Conservation (phyloP, 2,113 vertebrate species). For the Coryphaenoides rupestris region DNA sequence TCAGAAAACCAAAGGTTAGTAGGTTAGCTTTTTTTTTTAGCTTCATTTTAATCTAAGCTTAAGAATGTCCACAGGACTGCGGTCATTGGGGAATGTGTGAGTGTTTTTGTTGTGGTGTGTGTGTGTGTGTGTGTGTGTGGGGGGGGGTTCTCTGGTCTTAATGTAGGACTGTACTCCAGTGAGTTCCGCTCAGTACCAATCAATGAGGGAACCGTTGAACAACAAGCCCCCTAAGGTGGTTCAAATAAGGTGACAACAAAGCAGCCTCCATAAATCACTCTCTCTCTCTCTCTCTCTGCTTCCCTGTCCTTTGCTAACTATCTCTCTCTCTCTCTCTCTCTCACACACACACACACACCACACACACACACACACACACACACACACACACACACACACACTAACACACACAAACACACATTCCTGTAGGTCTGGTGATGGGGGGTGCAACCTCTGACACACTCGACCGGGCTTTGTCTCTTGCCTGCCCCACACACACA, state of each 20-base stretch:
- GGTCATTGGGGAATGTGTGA: no score
- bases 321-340: not conserved
- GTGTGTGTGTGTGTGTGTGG: no score
- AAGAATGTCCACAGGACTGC: no score
- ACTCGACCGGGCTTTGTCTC: slow-evolving; percentile 56
- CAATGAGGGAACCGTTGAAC: no score
- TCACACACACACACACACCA: no score
- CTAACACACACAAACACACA: slow-evolving; percentile 24
- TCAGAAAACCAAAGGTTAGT: no score
- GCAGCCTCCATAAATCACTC: slow-evolving; percentile 34
- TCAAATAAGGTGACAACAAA: slow-evolving; percentile 55
- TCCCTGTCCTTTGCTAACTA: not conserved
- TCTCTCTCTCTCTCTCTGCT: slow-evolving; percentile 1
- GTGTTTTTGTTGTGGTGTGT: no score
- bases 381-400: slow-evolving; percentile 29
- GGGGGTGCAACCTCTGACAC: slow-evolving; percentile 59
- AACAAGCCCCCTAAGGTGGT: no score
- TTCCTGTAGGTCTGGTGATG: slow-evolving; percentile 66
- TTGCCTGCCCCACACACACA: slow-evolving; percentile 25
- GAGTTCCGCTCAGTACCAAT: no score
- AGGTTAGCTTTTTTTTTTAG: no score
- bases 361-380: slow-evolving; percentile 24
- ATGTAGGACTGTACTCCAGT: no score
- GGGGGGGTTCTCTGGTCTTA: not conserved
- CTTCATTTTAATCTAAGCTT: no score